phyloP scores from a whole-genome alignment of 2,888 invertebrate species.

The Agrilus cyanescens region DNA sequence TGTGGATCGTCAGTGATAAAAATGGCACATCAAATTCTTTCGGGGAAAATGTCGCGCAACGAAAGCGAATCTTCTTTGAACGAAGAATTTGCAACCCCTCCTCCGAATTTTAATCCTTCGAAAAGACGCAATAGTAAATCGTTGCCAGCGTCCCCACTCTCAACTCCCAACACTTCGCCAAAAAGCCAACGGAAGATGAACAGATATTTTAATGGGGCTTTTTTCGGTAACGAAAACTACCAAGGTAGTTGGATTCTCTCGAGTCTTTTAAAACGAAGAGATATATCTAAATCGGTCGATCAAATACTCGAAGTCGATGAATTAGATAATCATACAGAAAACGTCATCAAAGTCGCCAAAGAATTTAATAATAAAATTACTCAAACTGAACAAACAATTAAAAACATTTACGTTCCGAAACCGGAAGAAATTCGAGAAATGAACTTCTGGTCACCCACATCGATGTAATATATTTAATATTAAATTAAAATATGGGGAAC shows the following conservation, averaged over 20 bases:
- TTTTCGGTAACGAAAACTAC: conserved; percentile 32
- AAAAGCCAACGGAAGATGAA: conserved; percentile 43
- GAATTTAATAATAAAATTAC: conserved; percentile 16
- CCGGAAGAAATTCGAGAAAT: conserved; percentile 67
- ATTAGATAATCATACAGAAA: conserved; percentile 17
- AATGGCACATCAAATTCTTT: conserved; percentile 49
- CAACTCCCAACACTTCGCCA: conserved; percentile 50
- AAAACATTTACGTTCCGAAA: conserved; percentile 40
- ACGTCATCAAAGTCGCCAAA: not conserved
- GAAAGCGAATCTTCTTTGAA: conserved; percentile 18
- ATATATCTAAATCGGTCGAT: conserved; percentile 42
- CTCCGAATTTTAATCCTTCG: conserved; percentile 31
- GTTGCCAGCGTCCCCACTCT: conserved; percentile 54
- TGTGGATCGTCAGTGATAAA: conserved; percentile 53
- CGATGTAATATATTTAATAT: conserved; percentile 52
- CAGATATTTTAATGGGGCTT: conserved; percentile 46
- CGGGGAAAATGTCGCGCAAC: conserved; percentile 27
- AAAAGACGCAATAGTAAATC: conserved; percentile 56
- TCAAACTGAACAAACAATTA: conserved; percentile 24
- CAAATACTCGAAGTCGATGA: conserved; percentile 50
- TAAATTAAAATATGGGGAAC: too few species aligned
- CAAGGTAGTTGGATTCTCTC: conserved; percentile 51
- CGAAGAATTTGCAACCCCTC: conserved; percentile 21
- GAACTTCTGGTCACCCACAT: conserved; percentile 79
- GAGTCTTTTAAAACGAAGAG: conserved; percentile 52